phyloP scores from a whole-genome alignment of 2,888 invertebrate genomes.

The Drosophila atroscutellata region DNA sequence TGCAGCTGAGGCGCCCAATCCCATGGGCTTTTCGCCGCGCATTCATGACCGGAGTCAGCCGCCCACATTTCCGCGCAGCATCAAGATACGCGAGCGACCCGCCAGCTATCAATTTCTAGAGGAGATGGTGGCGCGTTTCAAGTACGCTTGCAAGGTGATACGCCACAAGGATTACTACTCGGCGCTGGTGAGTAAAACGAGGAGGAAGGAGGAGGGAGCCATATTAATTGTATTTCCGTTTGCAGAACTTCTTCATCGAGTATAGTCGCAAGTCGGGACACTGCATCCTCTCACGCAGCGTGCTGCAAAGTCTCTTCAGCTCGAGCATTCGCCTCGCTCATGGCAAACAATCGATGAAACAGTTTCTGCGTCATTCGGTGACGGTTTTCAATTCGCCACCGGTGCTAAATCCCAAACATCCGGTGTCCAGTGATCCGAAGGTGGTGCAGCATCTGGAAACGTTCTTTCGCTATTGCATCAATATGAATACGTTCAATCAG shows the following conservation, averaged over 20 bases:
- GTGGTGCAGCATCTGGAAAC: constrained; percentile 95
- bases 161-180: constrained; percentile 92
- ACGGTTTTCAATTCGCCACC: constrained; percentile 96
- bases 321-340: constrained; percentile 83
- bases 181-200: constrained; percentile 88
- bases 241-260: constrained; percentile 95
- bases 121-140: constrained; percentile 92
- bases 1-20: constrained; percentile 88
- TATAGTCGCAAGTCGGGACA: constrained; percentile 94
- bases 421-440: constrained; percentile 85
- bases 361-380: constrained; percentile 94
- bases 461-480: constrained; percentile 92
- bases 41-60: constrained; percentile 97
- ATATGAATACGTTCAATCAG: constrained; percentile 92
- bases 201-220: not conserved
- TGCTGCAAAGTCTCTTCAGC: constrained; percentile 92
- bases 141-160: constrained; percentile 92
- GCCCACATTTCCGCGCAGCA: constrained; percentile 99
- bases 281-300: constrained; percentile 96
- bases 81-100: constrained; percentile 92
- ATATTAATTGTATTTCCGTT: constrained; percentile 45
- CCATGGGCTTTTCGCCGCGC: constrained; percentile 98
- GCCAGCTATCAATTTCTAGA: constrained; percentile 91
- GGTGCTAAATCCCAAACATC: constrained; percentile 91
- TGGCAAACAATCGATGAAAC: constrained; percentile 87